Base-by-base conservation (phyloP, 2,888 invertebrate species). In the Helleia helle region DNA sequence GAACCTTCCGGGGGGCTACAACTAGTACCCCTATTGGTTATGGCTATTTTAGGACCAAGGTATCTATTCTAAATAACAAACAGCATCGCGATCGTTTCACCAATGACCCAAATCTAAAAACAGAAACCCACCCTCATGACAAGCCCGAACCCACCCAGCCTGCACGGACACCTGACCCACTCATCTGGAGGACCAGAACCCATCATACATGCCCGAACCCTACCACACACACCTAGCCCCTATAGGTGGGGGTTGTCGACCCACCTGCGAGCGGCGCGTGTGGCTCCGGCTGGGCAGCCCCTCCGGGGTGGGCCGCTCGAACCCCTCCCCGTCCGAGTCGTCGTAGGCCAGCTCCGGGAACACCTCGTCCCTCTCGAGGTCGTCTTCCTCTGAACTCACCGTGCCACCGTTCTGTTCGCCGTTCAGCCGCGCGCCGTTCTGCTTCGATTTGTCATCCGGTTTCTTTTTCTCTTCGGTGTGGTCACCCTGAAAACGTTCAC, bases 271-370 rank as follows among this genome's bases (percentile, higher is more conserved):
- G 46, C 85, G 61, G 48, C 85, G 61, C 3, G 85, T 85, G 46
- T 65, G 52, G 51, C 83, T 83, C 34, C 83, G 55, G 43, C 69
- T 66, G 39, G 72, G 64, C 50, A 58, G 58, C 31, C 56, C 59
- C 42, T 69, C 70, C 1, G 62, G 59, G 15, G 67, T 59, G 24
- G 68, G 63, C 44, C 64, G 62, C 51, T 76, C 76, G 45, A 65
- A 70, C 44, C 57, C 55, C 48, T 75, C 79, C 22, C 58, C 63
- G 46, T 80, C 80, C 1, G 77, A 77, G 15, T 83, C 84, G 38
- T 79, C 84, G 50, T 86, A 86, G 25, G 77, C 62, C 44, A 86
- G 66, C 57, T 86, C 86, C 34, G 86, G 85, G 66, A 77, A 85
- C 64, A 73, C 54, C 46, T 83, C 83, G 56, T 83, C 84, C 11